A percentile compares a stretch with the other conserved stretches of the same genome.
Conservation (phyloP, 2,797 vertebrate species). For the Pangasius mekongensis region DNA sequence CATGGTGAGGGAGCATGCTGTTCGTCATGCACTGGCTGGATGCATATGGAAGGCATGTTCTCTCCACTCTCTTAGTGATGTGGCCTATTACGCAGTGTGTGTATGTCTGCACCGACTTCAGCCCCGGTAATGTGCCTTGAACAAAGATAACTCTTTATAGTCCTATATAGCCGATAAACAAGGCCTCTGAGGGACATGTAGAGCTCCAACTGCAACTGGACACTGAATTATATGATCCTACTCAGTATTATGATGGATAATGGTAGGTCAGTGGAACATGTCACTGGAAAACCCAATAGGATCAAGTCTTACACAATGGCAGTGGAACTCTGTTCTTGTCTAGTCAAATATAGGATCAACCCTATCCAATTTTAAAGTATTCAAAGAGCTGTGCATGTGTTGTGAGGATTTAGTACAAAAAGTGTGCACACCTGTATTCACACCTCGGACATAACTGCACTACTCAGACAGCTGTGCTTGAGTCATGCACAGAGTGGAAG, state of each 20-base stretch:
- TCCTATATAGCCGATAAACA: constrained; percentile 38
- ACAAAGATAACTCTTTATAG: constrained; percentile 47
- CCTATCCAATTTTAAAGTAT: not conserved
- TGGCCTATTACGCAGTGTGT: constrained; percentile 70
- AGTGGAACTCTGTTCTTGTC: not conserved
- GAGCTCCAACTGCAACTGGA: constrained; percentile 15
- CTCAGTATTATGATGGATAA: not conserved
- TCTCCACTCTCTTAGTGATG: constrained; percentile 76
- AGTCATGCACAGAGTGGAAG: not conserved
- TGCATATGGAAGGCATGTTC: constrained; percentile 75
- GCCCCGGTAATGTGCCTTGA: constrained; percentile 48
- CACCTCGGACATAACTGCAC: not conserved
- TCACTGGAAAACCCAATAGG: not conserved
- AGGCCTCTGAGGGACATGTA: constrained; percentile 38
- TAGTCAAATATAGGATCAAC: not conserved
- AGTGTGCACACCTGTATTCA: not conserved
- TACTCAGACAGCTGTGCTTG: not conserved
- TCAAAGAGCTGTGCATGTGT: not conserved
- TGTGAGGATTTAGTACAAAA: not conserved
- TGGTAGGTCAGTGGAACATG: not conserved
- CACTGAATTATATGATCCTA: not conserved
- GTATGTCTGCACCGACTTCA: constrained; percentile 32
- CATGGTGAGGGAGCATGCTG: constrained; percentile 30
- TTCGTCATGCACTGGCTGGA: constrained; percentile 71
- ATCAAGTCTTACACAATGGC: not conserved